Base-by-base conservation (phyloP, 2,113 vertebrate species). In the Callipepla squamata region DNA sequence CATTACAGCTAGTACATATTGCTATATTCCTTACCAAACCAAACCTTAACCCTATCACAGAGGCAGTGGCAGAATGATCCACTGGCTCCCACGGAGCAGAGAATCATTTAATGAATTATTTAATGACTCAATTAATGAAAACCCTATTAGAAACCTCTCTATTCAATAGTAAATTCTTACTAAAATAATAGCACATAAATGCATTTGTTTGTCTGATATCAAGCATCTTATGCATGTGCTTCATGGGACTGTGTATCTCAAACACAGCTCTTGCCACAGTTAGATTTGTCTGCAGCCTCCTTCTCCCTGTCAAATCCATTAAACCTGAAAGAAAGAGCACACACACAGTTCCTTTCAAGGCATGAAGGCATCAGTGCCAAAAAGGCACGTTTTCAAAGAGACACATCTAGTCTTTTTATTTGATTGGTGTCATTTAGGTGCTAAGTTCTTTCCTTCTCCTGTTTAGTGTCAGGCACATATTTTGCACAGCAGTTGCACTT, bases 201-300 rank as follows among this genome's bases (percentile, higher is more conserved):
- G 12, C 0, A 4, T 86, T 69, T 47, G 7, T 58, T 63, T 47
- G 28, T 7, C 12, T 85, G 20, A 28, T 32, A 81, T 3, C 14
- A 63, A 72, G 8, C 8, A 58, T 55, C 11, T 0, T 65, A 9
- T 79, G 15, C 16, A 13, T 47, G 32, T 70, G 21, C 21, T 79
- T 79, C 58, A 34, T 47, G 17, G 47, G 70, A 82, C 9, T 6
- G 3, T 34, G 5, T 59, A 13, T 44, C 25, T 87, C 5, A 2
- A 53, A 74, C 7, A 76, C 30, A 81, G 36, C 47, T 17, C 19
- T 50, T 38, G 50, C 10, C 21, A 9, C 6, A 13, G 9, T 13
- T 30, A 86, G 19, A 17, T 53, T 11, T 88, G 14, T 40, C 48
- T 70, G 13, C 0, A 1, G 61, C 5, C 1, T 59, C 6, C 1